These are phyloP conservation scores for Vireo altiloquus DNA, from an alignment of 2,113 vertebrate genomes.

Conservation along the genomic window DNA sequence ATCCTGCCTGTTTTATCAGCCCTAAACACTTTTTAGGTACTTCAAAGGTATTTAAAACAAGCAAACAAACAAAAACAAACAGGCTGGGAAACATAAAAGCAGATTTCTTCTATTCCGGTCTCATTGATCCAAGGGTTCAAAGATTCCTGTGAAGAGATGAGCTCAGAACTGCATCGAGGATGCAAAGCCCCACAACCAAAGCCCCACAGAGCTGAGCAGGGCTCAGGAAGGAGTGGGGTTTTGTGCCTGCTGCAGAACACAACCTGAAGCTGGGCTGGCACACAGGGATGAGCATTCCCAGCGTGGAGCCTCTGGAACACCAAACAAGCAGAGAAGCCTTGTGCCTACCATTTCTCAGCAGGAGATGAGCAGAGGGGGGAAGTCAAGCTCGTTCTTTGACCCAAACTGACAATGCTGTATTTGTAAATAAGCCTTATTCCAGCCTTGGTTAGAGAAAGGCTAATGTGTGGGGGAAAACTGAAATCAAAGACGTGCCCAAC, in stretches of 20 bases:
- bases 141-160: not conserved
- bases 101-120: not conserved
- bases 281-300: not conserved
- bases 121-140: slow-evolving; percentile 35
- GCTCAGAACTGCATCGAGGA: not conserved
- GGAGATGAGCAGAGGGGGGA: not conserved
- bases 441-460: not conserved
- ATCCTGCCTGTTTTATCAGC: not conserved
- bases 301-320: not conserved
- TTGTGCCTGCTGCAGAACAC: not conserved
- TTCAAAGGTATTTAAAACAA: slow-evolving; percentile 50
- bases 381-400: not conserved
- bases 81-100: slow-evolving; percentile 39
- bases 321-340: not conserved
- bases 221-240: not conserved
- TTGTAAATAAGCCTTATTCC: not conserved
- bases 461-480: not conserved
- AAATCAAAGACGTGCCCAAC: not conserved
- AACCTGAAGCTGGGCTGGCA: not conserved
- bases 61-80: slow-evolving; percentile 7
- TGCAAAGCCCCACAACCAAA: not conserved
- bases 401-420: not conserved
- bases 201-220: not conserved
- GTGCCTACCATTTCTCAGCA: not conserved
- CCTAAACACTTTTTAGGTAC: not conserved